These are phyloP conservation scores for Coptodon rendalli DNA, from an alignment of 2,113 vertebrate species.

Conservation along the genomic window DNA sequence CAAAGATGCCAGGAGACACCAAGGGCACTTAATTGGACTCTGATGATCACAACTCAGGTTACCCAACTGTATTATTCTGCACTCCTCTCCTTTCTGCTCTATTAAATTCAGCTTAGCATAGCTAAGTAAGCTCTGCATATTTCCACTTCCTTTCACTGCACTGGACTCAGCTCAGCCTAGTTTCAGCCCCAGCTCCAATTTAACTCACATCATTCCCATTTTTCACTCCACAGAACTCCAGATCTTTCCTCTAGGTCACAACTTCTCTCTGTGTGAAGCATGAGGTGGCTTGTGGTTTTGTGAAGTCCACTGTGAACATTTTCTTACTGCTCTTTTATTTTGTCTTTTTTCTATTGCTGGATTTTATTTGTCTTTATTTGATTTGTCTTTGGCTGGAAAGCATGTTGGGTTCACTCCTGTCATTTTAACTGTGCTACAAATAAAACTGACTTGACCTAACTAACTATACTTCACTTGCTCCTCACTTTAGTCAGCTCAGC, in stretches of 20 bases:
- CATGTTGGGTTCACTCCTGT: background rate
- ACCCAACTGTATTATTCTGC: background rate
- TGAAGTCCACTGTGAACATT: background rate
- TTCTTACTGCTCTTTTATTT: background rate
- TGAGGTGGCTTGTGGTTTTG: background rate
- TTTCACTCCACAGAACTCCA: background rate
- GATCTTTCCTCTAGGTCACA: background rate
- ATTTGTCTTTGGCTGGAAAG: background rate
- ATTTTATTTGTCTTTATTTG: background rate
- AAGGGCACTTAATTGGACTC: background rate
- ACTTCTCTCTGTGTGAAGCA: background rate
- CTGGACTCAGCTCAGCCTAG: background rate
- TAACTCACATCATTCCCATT: background rate
- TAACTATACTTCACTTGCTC: background rate
- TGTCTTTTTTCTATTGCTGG: background rate
- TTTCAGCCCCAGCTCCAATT: background rate
- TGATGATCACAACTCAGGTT: background rate
- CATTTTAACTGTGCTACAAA: background rate
- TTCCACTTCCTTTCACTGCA: background rate
- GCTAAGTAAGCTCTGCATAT: background rate
- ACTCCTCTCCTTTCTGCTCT: background rate
- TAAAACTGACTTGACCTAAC: background rate
- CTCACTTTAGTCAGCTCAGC: background rate
- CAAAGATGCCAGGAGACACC: background rate
- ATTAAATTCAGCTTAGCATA: background rate